Evolutionary conservation across 1,140 invertebrate genomes (phyloP), one percentile per base, ranked within the genome.

Genomic region (Chionoecetes opilio): DNA sequence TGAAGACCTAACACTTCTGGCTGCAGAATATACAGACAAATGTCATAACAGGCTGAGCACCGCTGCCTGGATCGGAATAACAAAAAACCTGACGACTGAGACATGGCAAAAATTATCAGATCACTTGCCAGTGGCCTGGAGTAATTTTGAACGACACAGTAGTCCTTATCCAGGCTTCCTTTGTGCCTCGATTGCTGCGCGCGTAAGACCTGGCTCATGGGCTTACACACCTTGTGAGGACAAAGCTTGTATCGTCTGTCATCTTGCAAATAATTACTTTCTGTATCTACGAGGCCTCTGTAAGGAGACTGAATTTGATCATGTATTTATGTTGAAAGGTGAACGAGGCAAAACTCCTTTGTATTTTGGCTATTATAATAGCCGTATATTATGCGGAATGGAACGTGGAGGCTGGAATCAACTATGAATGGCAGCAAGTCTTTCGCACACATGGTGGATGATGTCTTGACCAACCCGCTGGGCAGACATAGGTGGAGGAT

Each of bases 401-500:
- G 82, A 14, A 75, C 90, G 0, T 91, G 90, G 90, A 63, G 29
- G 90, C 41, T 91, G 53, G 53, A 91, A 29, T 32, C 53, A 35
- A 75, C 90, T 17, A 32, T 75, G 5, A 82, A 91, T 34, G 90
- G n/a, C 2, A 91, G 90, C 31, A n/a, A 1, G 17, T 90, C 88
- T 46, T 38, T 6, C 37, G 88, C 34, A 2, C 3, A 0, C 3
- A 90, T 90, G 88, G 2, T 37, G 21, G 75, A 35, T 5, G 21
- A 32, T 35, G 21, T n/a, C 9, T 9, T 26, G 17, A 32, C 29
- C 9, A 82, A 35, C 91, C 91, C 91, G 21, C 17, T 92, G 9
- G 91, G 91, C 35, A 32, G 53, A 21, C 91, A 84, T 32, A 92
- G 17, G 2, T 92, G 91, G 91, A 26, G 14, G 8, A 38, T 92